phyloP scores from a whole-genome alignment of 2,113 vertebrate genomes.

The Notothenia coriiceps region DNA sequence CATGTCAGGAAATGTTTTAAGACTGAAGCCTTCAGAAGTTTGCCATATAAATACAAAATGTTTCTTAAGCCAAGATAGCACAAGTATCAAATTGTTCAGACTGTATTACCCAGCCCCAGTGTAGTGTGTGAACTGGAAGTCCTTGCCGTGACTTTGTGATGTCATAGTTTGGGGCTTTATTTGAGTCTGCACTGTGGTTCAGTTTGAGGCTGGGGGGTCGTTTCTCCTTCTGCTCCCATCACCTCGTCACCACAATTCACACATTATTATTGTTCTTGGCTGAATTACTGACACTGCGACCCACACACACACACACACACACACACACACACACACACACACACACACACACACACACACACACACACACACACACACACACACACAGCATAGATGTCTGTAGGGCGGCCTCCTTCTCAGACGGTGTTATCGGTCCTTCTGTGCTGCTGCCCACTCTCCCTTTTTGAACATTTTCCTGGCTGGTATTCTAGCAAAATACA shows the following conservation, averaged over 20 bases:
- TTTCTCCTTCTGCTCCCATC: neutral
- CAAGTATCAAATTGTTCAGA: too few species aligned
- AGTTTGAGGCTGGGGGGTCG: neutral
- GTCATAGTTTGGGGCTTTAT: too few species aligned
- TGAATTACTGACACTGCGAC: neutral
- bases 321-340: neutral
- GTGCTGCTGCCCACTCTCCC: neutral
- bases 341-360: neutral
- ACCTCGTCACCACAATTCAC: constrained; percentile 14
- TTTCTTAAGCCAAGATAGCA: neutral
- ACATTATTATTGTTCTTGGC: neutral
- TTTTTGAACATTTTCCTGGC: constrained; percentile 30
- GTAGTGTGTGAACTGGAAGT: neutral
- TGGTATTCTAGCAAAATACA: constrained; percentile 51
- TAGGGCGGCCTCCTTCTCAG: neutral
- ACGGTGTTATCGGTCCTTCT: neutral
- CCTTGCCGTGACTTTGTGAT: neutral
- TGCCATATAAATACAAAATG: neutral
- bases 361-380: too few species aligned
- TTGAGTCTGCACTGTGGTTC: neutral
- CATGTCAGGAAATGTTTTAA: neutral
- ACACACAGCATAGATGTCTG: neutral
- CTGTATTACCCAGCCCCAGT: too few species aligned
- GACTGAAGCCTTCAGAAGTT: neutral
- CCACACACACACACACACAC: neutral